Evolutionary conservation across 2,113 vertebrate species (phyloP).

Genomic region (Pomatorhinus ruficollis): DNA sequence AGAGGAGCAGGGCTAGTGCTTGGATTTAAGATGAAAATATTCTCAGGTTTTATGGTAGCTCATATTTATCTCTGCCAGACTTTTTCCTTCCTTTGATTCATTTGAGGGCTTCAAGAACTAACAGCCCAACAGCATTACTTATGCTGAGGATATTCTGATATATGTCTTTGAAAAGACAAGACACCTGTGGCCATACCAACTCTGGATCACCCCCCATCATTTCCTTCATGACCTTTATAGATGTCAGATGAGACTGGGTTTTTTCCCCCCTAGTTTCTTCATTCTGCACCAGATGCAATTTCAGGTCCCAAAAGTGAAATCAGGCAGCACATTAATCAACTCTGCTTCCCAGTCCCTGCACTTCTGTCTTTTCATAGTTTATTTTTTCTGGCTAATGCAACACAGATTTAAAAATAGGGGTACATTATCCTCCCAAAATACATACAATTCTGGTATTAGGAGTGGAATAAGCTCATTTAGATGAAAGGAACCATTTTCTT

Average conservation of each 20-base stretch:
- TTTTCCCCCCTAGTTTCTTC: neutral
- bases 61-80: neutral
- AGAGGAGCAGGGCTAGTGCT: neutral
- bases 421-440: slow-evolving; percentile 10
- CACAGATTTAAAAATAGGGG: neutral
- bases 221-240: slow-evolving; percentile 66
- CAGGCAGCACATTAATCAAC: slow-evolving; percentile 68
- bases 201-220: slow-evolving; percentile 10
- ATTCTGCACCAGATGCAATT: slow-evolving; percentile 54
- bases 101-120: neutral
- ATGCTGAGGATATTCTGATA: neutral
- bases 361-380: slow-evolving; percentile 16
- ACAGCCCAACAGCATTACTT: neutral
- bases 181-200: slow-evolving; percentile 19
- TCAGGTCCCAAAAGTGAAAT: slow-evolving; percentile 64
- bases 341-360: neutral
- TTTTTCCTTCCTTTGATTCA: slow-evolving; percentile 14
- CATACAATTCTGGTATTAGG: neutral
- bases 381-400: slow-evolving; percentile 44
- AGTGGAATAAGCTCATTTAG: slow-evolving; percentile 48
- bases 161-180: neutral
- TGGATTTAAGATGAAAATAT: neutral
- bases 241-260: slow-evolving; percentile 43
- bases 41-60: neutral
- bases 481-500: slow-evolving; percentile 52